Evolutionary conservation across 2,113 vertebrate genomes (phyloP).

Genomic region (Platichthys stellatus): DNA sequence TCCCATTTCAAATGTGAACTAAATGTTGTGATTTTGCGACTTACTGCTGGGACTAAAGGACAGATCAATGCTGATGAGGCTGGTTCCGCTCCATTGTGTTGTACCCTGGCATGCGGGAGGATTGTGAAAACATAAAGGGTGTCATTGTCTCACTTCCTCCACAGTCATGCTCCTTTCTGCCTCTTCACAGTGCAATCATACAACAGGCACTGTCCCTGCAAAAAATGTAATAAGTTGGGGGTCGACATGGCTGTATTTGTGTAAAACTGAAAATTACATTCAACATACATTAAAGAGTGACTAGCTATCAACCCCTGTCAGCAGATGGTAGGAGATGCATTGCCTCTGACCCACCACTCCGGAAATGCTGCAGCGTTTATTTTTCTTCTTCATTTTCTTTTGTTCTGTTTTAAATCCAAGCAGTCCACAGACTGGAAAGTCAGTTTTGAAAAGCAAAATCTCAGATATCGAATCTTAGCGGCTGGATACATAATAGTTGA

Average conservation of each 20-base stretch:
- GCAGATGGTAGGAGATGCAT: neutral
- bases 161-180: neutral
- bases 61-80: constrained; percentile 1
- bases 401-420: neutral
- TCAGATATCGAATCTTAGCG: neutral
- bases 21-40: neutral
- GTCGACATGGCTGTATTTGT: constrained; percentile 13
- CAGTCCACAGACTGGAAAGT: neutral
- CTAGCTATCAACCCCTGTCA: neutral
- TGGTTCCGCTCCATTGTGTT: constrained; percentile 20
- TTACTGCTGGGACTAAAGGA: neutral
- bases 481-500: neutral
- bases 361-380: neutral
- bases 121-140: constrained; percentile 20
- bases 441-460: neutral
- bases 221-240: neutral
- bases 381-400: neutral
- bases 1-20: neutral
- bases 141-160: constrained; percentile 10
- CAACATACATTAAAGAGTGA: constrained; percentile 7
- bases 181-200: constrained; percentile 2
- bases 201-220: constrained; percentile 1
- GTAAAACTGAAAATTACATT: neutral
- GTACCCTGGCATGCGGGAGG: neutral
- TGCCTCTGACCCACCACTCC: neutral